Conservation (phyloP, 2,113 vertebrate species). For the Platanista minor region DNA sequence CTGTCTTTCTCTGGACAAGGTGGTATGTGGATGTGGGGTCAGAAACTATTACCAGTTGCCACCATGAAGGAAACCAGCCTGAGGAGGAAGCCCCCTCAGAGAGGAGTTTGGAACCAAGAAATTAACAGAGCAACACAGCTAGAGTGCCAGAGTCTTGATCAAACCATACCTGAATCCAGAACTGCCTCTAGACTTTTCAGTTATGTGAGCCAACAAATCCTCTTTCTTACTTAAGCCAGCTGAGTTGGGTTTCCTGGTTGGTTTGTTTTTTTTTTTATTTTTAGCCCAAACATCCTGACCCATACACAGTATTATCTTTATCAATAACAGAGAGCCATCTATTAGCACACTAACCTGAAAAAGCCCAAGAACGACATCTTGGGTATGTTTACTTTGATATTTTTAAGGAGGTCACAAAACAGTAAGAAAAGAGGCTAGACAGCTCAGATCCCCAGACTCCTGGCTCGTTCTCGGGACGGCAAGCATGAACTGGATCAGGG, state of each 20-base stretch:
- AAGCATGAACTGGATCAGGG: fast-evolving
- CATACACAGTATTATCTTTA: not conserved
- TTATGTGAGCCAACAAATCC: not conserved
- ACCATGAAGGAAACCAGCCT: not conserved
- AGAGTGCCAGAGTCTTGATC: not conserved
- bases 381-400: not conserved
- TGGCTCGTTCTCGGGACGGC: not conserved
- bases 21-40: not conserved
- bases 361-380: not conserved
- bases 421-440: not conserved
- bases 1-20: not conserved
- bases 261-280: not conserved
- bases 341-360: not conserved
- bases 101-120: not conserved
- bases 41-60: not conserved
- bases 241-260: too few relatives aligned
- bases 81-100: not conserved
- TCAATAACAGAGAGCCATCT: not conserved
- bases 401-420: not conserved
- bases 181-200: not conserved
- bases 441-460: not conserved
- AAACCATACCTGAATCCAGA: not conserved
- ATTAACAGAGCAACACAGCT: not conserved
- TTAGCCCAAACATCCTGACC: not conserved
- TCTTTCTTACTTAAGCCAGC: not conserved